These are phyloP conservation scores for Psix sp. DNA, from an alignment of 1,140 invertebrate species.

Conservation along the genomic window DNA sequence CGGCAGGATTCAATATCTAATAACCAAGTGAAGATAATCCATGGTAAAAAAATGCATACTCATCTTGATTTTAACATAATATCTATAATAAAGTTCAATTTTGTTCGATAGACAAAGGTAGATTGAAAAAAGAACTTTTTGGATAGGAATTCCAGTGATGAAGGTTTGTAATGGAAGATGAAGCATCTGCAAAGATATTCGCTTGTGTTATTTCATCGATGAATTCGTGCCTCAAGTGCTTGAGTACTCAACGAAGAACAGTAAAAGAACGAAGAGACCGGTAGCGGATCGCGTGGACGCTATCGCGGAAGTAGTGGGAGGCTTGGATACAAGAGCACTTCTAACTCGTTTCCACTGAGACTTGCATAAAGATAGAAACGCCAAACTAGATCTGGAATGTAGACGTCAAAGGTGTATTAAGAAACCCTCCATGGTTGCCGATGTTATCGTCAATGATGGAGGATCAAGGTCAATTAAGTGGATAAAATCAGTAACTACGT, in stretches of 20 bases:
- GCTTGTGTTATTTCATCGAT: slow-evolving; percentile 48
- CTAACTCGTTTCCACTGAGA: no score
- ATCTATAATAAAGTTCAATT: no score
- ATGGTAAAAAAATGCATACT: no score
- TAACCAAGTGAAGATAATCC: no score
- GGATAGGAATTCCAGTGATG: no score
- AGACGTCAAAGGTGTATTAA: slow-evolving; percentile 11
- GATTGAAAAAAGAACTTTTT: no score
- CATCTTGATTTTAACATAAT: no score
- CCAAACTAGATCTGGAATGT: slow-evolving; percentile 10
- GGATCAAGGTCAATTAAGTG: slow-evolving; percentile 21
- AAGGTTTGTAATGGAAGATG: no score
- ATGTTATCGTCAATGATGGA: slow-evolving; percentile 17
- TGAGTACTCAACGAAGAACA: slow-evolving; percentile 2
- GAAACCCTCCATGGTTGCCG: slow-evolving; percentile 1
- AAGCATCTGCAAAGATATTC: slow-evolving; percentile 12
- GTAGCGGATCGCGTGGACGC: slow-evolving; percentile 45
- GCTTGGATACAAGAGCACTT: no score
- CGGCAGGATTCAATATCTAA: no score
- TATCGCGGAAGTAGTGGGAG: slow-evolving; percentile 40
- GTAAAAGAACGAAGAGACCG: slow-evolving; percentile 19
- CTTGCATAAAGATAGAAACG: not conserved
- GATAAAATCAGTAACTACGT: slow-evolving; percentile 12
- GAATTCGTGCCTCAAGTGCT: slow-evolving; percentile 37
- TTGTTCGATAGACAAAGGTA: no score